Base-by-base conservation (phyloP, 2,113 vertebrate species). In the Numenius arquata region DNA sequence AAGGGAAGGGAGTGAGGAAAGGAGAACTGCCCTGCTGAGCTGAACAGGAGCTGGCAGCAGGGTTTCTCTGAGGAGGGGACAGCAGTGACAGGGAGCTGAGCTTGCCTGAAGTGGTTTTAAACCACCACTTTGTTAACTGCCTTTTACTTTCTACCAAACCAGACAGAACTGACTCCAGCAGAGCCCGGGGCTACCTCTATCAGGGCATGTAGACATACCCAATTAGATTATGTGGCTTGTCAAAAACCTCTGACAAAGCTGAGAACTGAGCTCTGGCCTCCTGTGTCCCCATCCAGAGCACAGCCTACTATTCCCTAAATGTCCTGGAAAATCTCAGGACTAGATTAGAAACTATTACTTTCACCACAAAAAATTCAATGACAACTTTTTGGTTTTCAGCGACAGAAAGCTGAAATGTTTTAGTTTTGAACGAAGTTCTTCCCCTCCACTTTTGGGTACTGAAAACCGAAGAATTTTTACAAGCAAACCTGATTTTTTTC, bases 261-360 rank as follows among this genome's bases (percentile, higher is more conserved):
- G 50, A 82, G 59, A 70, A 52, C 34, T 8, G 41, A 89, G 82
- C 56, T 41, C 43, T 56, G 71, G 65, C 34, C 59, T 83, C 26
- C 55, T 62, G 48, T 34, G 45, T 87, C 52, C n/a, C 58, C 76
- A 67, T 47, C 63, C 74, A 76, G 29, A 91, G 66, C 38, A 38
- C 32, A 88, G 58, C 27, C 58, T 94, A 7, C 66, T 86, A 78
- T 95, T 96, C 95, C 89, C 94, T 95, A 96, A 72, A 92, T 94
- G 94, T 95, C 94, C 91, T 95, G 93, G 95, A 97, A 96, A 93
- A 93, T 95, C 77, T 95, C 95, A 96, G 77, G 90, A 92, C 90
- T 89, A 85, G 89, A 96, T 96, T 95, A 94, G 91, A 96, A 96
- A 96, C 89, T 89, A 95, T 95, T 97, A 61, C 80, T 96, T 96